A percentile compares a stretch with the other conserved stretches of the same genome.
These are phyloP conservation scores for Lucilia cuprina DNA, from an alignment of 1,140 invertebrate genomes.

Conservation along the genomic window DNA sequence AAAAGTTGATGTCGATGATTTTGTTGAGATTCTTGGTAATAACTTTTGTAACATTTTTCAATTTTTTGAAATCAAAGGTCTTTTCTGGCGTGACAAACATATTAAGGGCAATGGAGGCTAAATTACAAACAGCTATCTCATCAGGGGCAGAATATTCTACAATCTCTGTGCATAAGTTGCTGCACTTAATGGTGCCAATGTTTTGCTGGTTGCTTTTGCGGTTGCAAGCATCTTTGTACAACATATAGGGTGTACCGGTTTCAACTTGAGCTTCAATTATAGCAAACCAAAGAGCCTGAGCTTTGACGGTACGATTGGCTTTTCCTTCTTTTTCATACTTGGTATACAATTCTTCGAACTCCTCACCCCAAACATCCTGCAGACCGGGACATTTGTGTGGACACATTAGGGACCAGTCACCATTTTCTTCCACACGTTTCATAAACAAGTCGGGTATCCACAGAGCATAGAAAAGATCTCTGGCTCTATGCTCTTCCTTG, in stretches of 20 bases:
- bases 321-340: slow-evolving; percentile 87
- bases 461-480: slow-evolving; percentile 97
- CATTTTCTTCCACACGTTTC: slow-evolving; percentile 90
- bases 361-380: slow-evolving; percentile 90
- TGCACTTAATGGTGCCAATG: slow-evolving; percentile 97
- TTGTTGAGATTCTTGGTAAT: slow-evolving; percentile 94
- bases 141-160: slow-evolving; percentile 91
- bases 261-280: slow-evolving; percentile 97
- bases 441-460: slow-evolving; percentile 99
- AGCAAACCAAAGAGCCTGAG: slow-evolving; percentile 91
- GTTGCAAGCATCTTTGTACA: slow-evolving; percentile 98
- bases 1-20: slow-evolving; percentile 97
- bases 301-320: slow-evolving; percentile 79
- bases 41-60: slow-evolving; percentile 88
- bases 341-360: slow-evolving; percentile 91
- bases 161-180: slow-evolving; percentile 98
- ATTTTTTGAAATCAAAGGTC: slow-evolving; percentile 88
- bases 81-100: slow-evolving; percentile 87
- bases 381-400: slow-evolving; percentile 92
- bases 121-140: slow-evolving; percentile 98
- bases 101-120: slow-evolving; percentile 97
- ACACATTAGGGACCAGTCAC: slow-evolving; percentile 95
- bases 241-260: slow-evolving; percentile 98
- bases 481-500: slow-evolving; percentile 89
- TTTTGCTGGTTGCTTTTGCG: slow-evolving; percentile 98